These are phyloP conservation scores for Daubentonia madagascariensis DNA, from an alignment of 2,113 vertebrate species.

Conservation along the genomic window DNA sequence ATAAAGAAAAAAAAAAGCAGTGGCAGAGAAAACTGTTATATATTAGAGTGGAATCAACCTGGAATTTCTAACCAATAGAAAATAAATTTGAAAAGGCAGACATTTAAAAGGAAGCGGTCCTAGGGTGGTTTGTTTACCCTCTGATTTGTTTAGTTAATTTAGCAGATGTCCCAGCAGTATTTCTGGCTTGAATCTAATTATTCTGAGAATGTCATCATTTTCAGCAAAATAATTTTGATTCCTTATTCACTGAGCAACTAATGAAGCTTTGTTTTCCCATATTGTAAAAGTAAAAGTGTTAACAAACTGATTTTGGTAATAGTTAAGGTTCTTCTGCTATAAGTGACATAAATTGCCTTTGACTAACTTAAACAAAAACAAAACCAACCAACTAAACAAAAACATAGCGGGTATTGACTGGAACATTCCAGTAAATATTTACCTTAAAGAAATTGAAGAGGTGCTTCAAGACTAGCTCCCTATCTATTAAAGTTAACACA, in stretches of 20 bases:
- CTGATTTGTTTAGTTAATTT: constrained; percentile 54
- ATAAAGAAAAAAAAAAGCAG: neutral
- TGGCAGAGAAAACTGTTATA: neutral
- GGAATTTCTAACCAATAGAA: neutral
- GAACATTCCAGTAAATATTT: neutral
- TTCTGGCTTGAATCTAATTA: constrained; percentile 56
- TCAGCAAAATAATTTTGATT: constrained; percentile 51
- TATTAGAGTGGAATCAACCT: neutral
- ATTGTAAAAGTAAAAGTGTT: constrained; percentile 4
- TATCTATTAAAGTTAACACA: neutral
- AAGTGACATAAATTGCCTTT: constrained; percentile 21
- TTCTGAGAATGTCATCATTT: constrained; percentile 52
- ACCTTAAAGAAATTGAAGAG: neutral
- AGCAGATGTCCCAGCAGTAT: constrained; percentile 37
- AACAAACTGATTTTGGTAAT: constrained; percentile 38
- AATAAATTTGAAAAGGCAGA: neutral
- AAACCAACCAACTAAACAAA: neutral
- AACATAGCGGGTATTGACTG: neutral
- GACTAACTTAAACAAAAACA: neutral
- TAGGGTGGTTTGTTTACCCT: constrained; percentile 37
- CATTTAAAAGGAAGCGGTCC: neutral
- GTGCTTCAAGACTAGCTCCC: neutral
- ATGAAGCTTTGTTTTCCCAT: constrained; percentile 51
- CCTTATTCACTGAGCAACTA: constrained; percentile 59
- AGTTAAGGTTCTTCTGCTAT: neutral